phyloP scores from a whole-genome alignment of 2,888 invertebrate species.

The Nomada goodeniana region DNA sequence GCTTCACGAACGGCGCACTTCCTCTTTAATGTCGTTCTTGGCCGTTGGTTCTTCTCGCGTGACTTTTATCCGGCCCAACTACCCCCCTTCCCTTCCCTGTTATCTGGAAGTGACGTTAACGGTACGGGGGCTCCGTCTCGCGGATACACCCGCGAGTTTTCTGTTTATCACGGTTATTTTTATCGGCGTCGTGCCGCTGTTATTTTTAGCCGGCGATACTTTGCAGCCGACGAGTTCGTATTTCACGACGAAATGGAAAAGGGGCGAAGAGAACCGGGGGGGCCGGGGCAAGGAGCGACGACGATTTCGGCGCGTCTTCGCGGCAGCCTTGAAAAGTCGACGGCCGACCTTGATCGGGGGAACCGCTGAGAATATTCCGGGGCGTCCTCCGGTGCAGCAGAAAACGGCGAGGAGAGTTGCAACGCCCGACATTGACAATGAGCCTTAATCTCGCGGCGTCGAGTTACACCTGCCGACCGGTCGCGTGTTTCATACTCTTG shows the following conservation, averaged over 20 bases:
- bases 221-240: no score
- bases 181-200: no score
- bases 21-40: background rate
- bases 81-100: background rate
- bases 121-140: background rate
- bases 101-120: slow-evolving; percentile 4
- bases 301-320: no score
- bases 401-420: background rate
- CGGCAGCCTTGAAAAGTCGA: no score
- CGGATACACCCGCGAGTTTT: background rate
- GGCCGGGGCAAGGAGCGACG: no score
- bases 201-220: background rate
- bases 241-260: no score
- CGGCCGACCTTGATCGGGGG: no score
- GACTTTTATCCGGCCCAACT: background rate
- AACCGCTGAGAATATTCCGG: no score
- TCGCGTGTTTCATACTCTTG: slow-evolving; percentile 2
- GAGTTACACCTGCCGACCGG: slow-evolving; percentile 42
- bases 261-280: no score
- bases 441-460: slow-evolving; percentile 30
- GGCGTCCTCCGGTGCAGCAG: background rate
- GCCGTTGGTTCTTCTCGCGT: background rate
- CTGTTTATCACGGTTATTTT: background rate
- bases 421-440: slow-evolving; percentile 47
- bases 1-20: background rate